Evolutionary conservation across 2,888 invertebrate genomes (phyloP).

Genomic region (Chydorus sphaericus): DNA sequence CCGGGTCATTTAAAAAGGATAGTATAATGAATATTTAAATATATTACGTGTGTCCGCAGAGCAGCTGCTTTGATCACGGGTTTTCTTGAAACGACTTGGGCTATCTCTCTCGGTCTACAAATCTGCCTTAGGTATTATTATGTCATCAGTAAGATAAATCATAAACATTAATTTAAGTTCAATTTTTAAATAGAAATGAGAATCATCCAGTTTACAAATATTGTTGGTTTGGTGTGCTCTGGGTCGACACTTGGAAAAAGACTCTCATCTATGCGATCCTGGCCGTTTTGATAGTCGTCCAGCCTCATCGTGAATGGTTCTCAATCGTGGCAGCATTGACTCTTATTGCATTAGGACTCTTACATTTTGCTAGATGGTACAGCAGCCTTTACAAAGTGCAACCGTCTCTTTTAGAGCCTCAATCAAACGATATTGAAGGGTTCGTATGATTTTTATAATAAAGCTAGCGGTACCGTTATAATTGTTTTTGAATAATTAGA

Average conservation of each 20-base stretch:
- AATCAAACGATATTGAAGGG: neutral
- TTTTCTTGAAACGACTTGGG: conserved; percentile 47
- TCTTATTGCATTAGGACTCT: conserved; percentile 20
- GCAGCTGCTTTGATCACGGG: conserved; percentile 40
- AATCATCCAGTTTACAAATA: conserved; percentile 29
- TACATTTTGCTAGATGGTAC: conserved; percentile 21
- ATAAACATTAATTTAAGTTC: too few species aligned
- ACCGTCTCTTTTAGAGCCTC: neutral
- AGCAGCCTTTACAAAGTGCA: conserved; percentile 4
- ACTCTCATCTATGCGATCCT: conserved; percentile 31
- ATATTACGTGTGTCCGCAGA: conserved; percentile 34
- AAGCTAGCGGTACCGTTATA: too few species aligned
- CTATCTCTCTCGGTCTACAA: conserved; percentile 44
- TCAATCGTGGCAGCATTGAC: conserved; percentile 29
- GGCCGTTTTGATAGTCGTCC: conserved; percentile 30
- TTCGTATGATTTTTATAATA: neutral
- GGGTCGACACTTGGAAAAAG: conserved; percentile 32
- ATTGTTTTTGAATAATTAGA: too few species aligned
- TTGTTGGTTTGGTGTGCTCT: conserved; percentile 32
- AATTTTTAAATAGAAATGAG: conserved; percentile 34
- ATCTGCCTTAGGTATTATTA: conserved; percentile 37
- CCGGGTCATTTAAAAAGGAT: neutral
- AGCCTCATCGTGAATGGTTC: conserved; percentile 32
- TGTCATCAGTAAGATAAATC: too few species aligned
- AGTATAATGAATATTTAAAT: neutral